Conservation (phyloP, 1,140 invertebrate species). For the Drosophila lacteicornis region DNA sequence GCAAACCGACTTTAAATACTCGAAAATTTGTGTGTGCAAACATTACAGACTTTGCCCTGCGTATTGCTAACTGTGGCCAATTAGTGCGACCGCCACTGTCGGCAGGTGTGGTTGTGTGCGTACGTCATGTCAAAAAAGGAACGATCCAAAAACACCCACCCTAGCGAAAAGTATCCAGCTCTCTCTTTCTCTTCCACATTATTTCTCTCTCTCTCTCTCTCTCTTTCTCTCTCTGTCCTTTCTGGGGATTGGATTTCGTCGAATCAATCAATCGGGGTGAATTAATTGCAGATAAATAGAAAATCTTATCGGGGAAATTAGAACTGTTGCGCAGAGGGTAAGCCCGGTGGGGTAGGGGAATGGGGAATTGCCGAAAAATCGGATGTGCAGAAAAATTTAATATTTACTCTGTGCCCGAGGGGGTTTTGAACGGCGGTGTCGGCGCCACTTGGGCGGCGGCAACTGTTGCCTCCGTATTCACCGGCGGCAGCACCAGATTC, state of each 20-base stretch:
- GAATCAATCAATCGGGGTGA: constrained; percentile 24
- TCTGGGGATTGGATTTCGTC: constrained; percentile 17
- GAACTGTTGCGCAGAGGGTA: background rate
- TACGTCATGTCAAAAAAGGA: constrained; percentile 17
- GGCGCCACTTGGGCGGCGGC: constrained; percentile 88
- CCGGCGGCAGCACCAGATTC: constrained; percentile 95
- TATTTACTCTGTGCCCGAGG: constrained; percentile 89
- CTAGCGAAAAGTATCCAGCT: constrained; percentile 3
- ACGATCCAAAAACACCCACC: constrained; percentile 10
- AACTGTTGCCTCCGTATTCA: constrained; percentile 91
- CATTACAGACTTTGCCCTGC: background rate
- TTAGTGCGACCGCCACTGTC: constrained; percentile 8
- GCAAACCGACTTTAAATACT: too few species aligned
- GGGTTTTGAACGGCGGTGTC: constrained; percentile 88
- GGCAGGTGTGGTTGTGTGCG: constrained; percentile 20
- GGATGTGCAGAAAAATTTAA: constrained; percentile 53
- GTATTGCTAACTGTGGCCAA: background rate
- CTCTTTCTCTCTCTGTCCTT: constrained; percentile 6
- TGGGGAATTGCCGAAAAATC: constrained; percentile 14
- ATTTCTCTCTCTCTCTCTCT: background rate
- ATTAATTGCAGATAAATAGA: constrained; percentile 18
- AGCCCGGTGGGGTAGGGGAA: background rate
- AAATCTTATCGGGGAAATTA: constrained; percentile 10
- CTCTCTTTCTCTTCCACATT: background rate
- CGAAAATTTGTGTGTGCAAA: background rate